Evolutionary conservation across 2,888 invertebrate species (phyloP), one percentile per base, ranked within the genome.

Genomic region (Glaucopsyche alexis): DNA sequence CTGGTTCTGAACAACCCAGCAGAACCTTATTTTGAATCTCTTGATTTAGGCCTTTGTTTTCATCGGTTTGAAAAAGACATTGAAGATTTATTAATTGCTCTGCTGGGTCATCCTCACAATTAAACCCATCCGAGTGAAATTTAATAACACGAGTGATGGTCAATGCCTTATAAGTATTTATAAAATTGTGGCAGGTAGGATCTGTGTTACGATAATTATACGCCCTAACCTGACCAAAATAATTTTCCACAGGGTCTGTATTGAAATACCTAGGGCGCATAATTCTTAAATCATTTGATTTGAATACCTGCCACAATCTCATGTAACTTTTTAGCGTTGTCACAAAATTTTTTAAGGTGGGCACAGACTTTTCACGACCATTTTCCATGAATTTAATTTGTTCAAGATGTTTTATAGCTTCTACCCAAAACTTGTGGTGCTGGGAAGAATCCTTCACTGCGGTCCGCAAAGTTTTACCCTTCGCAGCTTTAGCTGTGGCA

Each of bases 361-460:
- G 65, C 13, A 65, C 65, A 65, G 65, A 40, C 29, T 29, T 65
- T 40, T 65, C 65, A 13, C 65, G n/a, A 65, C 14, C 29, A 38
- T 65, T 65, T 65, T 65, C 49, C 49, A 19, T 45, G 11, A 19
- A 67, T 7, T 67, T 67, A 14, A n/a, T 67, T 67, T 45, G 13
- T 47, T 67, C 67, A 19, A 67, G 42, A 14, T 40, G 13, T 66
- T 67, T 40, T 14, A 67, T 13, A 3, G 8, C n/a, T n/a, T 67
- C 45, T 14, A 40, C 45, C 67, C 67, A 67, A 67, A 67, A 67
- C 13, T 42, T n/a, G 45, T 67, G 67, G 40, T 67, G 45, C 7
- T 40, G 38, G 40, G 67, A n/a, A 45, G 11, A 45, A 6, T 42
- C 14, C 7, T n/a, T 40, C n/a, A 67, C 67, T 14, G 67, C 67